A percentile compares a stretch with the other conserved stretches of the same genome.
These are phyloP conservation scores for Podiceps cristatus DNA, from an alignment of 2,113 vertebrate genomes.

Conservation along the genomic window DNA sequence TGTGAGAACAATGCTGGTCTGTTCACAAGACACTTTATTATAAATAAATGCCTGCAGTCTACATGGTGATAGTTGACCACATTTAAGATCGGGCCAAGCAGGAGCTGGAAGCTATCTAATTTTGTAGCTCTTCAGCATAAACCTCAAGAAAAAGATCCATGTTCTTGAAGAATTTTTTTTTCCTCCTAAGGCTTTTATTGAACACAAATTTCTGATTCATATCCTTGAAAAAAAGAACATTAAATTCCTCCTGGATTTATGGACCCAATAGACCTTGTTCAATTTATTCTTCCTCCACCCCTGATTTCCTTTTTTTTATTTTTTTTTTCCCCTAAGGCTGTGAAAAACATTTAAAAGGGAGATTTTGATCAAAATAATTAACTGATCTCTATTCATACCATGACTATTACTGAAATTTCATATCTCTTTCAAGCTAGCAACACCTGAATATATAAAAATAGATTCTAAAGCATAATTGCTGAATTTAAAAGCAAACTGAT, in stretches of 20 bases:
- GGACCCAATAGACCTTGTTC: background rate
- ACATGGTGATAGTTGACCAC: background rate
- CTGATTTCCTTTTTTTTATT: background rate
- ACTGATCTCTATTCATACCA: background rate
- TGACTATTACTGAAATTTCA: background rate
- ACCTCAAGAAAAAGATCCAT: background rate
- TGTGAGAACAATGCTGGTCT: background rate
- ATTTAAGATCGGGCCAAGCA: background rate
- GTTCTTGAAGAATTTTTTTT: background rate
- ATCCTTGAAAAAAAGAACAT: background rate
- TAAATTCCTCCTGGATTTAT: slow-evolving; percentile 1
- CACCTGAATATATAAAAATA: slow-evolving; percentile 24
- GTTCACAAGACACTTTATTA: background rate
- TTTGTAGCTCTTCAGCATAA: background rate
- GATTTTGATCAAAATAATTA: slow-evolving; percentile 9
- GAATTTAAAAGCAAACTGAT: slow-evolving; percentile 21
- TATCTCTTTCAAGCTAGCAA: background rate
- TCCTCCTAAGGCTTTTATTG: background rate
- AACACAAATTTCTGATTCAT: background rate
- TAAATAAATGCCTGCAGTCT: background rate
- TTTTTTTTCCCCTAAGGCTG: background rate
- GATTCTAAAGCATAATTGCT: slow-evolving; percentile 12
- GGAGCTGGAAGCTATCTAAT: background rate
- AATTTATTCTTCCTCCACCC: background rate
- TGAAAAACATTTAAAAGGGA: background rate